Evolutionary conservation across 2,888 invertebrate species (phyloP).

Genomic region (Diarsia brunnea): DNA sequence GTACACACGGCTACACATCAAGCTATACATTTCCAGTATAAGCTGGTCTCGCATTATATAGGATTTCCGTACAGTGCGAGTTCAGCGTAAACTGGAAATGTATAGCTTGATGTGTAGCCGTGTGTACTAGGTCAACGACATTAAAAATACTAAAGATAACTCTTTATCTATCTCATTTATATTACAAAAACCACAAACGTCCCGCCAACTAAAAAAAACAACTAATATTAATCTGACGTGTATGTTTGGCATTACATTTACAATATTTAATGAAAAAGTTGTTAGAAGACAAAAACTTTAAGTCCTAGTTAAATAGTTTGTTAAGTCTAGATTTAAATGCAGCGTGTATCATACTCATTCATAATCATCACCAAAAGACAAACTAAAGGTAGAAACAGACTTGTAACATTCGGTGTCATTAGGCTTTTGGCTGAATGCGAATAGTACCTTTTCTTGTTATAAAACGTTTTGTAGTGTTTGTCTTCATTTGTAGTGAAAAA

Average conservation of each 20-base stretch:
- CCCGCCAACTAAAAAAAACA: slow-evolving; percentile 36
- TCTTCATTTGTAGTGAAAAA: background rate
- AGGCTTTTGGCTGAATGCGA: background rate
- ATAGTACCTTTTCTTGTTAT: background rate
- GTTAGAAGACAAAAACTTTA: slow-evolving; percentile 56
- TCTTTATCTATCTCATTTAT: slow-evolving; percentile 34
- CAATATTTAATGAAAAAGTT: slow-evolving; percentile 50
- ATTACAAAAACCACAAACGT: slow-evolving; percentile 62
- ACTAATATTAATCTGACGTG: slow-evolving; percentile 54
- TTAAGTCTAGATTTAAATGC: slow-evolving; percentile 61
- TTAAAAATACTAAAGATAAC: slow-evolving; percentile 38
- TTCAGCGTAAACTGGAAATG: too few species aligned
- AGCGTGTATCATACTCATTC: slow-evolving; percentile 50
- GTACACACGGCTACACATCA: too few species aligned
- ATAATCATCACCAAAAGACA: slow-evolving; percentile 24
- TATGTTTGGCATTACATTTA: slow-evolving; percentile 65
- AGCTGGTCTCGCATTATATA: too few species aligned
- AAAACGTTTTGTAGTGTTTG: background rate
- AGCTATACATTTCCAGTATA: too few species aligned
- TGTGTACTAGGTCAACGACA: slow-evolving; percentile 13
- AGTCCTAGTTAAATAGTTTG: slow-evolving; percentile 39
- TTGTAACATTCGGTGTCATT: background rate
- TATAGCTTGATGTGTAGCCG: too few species aligned
- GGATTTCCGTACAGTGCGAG: too few species aligned
- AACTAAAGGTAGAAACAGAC: slow-evolving; percentile 4